Evolutionary conservation across 2,113 vertebrate genomes (phyloP), one percentile per base, ranked within the genome.

Genomic region (Atractosteus spatula): DNA sequence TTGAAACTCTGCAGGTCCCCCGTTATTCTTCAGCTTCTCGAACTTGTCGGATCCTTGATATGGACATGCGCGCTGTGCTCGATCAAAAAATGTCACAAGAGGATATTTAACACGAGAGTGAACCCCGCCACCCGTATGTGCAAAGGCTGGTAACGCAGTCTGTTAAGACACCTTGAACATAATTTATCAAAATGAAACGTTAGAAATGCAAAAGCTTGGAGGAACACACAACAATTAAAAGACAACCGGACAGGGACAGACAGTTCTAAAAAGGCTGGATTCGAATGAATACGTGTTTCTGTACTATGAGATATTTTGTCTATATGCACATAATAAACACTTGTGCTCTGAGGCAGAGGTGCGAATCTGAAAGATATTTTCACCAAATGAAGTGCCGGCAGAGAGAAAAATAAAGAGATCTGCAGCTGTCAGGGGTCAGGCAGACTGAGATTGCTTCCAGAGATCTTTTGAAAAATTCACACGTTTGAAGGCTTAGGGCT

Each of bases 391-490:
- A 97, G 93, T 94, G 93, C 92, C 86, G 91, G 91, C 92, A 91
- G 91, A 92, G 89, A 89, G 91, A 94, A 92, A 93, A 93, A 96
- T 94, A 93, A 93, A 94, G 93, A 93, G 95, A 93, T 93, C 90
- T 87, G 89, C 73, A 94, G 89, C 94, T 96, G 94, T 95, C 96
- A 95, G 91, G 94, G 96, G 96, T 97, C 96, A 96, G 92, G 86
- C 93, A 92, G 94, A 88, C 94, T 89, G 94, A 95, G 94, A 96
- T 95, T 95, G 96, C 95, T 95, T 95, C 94, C 93, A 89, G 94
- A 95, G 94, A 94, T 95, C 94, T 96, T 97, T 96, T 94, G 94
- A 94, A 96, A 96, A 96, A 95, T 94, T 95, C 94, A 96, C 94
- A 95, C 92, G 93, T 96, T 95, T 96, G 95, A 94, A 95, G 95